Base-by-base conservation (phyloP, 2,888 invertebrate genomes). In the Leucophenga maculata region DNA sequence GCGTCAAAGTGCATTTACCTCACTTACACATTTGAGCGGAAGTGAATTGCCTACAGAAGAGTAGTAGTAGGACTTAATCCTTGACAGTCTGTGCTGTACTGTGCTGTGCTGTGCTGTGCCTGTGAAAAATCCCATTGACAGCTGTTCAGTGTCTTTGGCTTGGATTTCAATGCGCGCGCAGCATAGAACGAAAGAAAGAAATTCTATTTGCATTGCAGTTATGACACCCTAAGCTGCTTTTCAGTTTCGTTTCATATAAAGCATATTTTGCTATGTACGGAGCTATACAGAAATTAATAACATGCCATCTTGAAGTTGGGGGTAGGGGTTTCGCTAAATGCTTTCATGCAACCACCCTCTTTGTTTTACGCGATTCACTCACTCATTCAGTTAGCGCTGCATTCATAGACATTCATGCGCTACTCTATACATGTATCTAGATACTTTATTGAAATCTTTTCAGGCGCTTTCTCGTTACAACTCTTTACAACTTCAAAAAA, bases 191-290 rank as follows among this genome's bases (percentile, higher is more conserved):
- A n/a, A n/a, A n/a, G n/a, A 22, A 6, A 22, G n/a, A 64, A 64
- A 22, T 64, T 64, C 48, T 64, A 64, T 64, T 64, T 64, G 46
- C 46, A 73, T 72, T 75, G 74, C 75, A 73, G 71, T 69, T 69
- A 69, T 75, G 73, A 73, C 70, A 73, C 77, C 75, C 78, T 72
- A 74, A 78, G 78, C 75, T 59, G 31, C 32, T 13, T 60, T 60
- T 39, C 39, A 60, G 11, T 31, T n/a, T n/a, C n/a, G n/a, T n/a
- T n/a, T n/a, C 59, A 59, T 32, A 59, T 16, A 39, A 18, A 20
- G n/a, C 16, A 50, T 50, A n/a, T 20, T 20, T 20, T 6, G 20
- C 13, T n/a, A 46, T 14, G 6, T n/a, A 46, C 6, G 3, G n/a
- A n/a, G 46, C 46, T 14, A 14, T 46, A n/a, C 50, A 50, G 4